Base-by-base conservation (phyloP, 2,888 invertebrate species). In the Lysandra bellargus region DNA sequence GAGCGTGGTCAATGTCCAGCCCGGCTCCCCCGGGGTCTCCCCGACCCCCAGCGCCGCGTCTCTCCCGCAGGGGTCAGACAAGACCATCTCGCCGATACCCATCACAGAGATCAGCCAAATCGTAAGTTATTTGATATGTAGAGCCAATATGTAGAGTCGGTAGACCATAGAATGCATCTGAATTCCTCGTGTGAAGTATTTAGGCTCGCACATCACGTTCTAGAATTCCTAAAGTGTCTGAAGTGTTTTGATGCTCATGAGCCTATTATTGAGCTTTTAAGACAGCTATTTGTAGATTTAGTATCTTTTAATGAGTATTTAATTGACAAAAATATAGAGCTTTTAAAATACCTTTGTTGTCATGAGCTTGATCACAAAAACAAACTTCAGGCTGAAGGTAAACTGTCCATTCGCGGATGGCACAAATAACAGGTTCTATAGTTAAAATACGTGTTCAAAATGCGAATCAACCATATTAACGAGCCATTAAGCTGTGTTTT, bases 21-120 rank as follows among this genome's bases (percentile, higher is more conserved):
- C 95, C 60, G 94, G 87, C 80, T 92, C 92, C 79, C 96, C 88
- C 84, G 95, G 95, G 83, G 94, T 94, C 81, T 96, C 96, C 72
- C 96, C 96, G 80, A 96, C 97, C 80, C 95, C 96, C 81, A 95
- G 95, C 86, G 92, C 94, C 80, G 93, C 95, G 57, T 95, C 95
- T 81, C 95, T 94, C 86, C 95, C 95, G 84, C 95, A 95, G 84
- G 95, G 95, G 86, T 94, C 95, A 80, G 95, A 95, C 86, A 95
- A 95, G 87, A 95, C 90, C 86, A 93, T 88, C 89, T 95, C 92
- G 86, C 95, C 90, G 85, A 95, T 96, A 85, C 96, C 96, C 82
- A 96, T 96, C 86, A 96, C 96, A 84, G 96, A 96, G 91, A 95
- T 96, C 91, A 96, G 96, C 86, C 96, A 96, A 95, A 96, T 96